Base-by-base conservation (phyloP, 2,113 vertebrate species). In the Uria aalge region DNA sequence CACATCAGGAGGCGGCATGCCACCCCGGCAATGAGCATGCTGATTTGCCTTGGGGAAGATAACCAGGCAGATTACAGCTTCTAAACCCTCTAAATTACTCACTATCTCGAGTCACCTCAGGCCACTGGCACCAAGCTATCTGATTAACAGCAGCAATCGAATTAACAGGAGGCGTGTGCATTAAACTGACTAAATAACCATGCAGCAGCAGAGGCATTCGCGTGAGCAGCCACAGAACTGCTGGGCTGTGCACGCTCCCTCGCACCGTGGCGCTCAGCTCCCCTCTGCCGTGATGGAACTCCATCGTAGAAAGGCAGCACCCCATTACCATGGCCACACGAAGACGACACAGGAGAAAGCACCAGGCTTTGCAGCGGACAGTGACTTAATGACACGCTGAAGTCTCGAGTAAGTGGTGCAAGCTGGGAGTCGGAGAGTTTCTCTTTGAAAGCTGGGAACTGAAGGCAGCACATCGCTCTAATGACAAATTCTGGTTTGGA, bases 311-410 rank as follows among this genome's bases (percentile, higher is more conserved):
- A 29, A 30, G 47, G 23, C 41, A 68, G 53, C 32, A 24, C 11
- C 66, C 22, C 34, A 5, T 4, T 4, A 14, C 47, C 27, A 20
- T 0, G 0, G 47, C 59, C 60, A 32, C 6, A 2, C 1, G 1
- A 22, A 69, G 85, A 34, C 1, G 0, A 14, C 0, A 48, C 0
- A 1, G 1, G 45, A 66, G 47, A 24, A 66, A 50, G 75, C 3
- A 0, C 16, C 69, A 32, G 53, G 11, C 48, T 19, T 15, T 3
- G 34, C 30, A 45, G 47, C 1, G 1, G 66, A 16, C 50, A 23
- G 29, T 3, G 43, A 55, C 30, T 26, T 30, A 21, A 8, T 4
- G 50, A 27, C 48, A 13, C 2, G 16, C 34, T 43, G 75, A 47
- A 48, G 43, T 11, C 50, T 45, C 1, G 2, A 74, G 77, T 22